Conservation (phyloP, 2,888 invertebrate genomes). For the Aleiodes testaceus region DNA sequence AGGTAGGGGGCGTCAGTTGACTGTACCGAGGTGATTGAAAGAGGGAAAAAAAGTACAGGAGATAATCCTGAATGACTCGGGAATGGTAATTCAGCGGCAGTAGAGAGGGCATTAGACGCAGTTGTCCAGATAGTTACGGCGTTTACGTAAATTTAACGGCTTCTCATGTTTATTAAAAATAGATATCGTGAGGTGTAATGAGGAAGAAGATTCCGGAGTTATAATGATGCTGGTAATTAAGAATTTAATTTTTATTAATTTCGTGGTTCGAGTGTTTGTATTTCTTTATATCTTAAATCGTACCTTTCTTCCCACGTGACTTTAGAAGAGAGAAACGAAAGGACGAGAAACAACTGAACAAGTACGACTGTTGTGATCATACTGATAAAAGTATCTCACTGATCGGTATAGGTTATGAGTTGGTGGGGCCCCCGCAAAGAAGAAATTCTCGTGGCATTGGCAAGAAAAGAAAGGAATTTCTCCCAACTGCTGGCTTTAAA, state of each 20-base stretch:
- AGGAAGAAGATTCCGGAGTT: background rate
- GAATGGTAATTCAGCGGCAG: too few species aligned
- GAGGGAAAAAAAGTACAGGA: background rate
- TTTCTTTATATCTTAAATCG: too few species aligned
- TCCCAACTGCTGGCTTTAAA: background rate
- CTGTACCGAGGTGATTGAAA: too few species aligned
- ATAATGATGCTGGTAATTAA: background rate
- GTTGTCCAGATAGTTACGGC: conserved; percentile 5
- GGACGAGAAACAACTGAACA: too few species aligned
- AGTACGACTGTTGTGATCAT: too few species aligned
- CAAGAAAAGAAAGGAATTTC: background rate
- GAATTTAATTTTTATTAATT: too few species aligned
- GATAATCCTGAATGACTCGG: conserved; percentile 7
- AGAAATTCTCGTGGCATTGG: too few species aligned
- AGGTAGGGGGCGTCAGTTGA: conserved; percentile 19
- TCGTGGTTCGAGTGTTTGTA: too few species aligned
- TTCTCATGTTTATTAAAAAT: background rate
- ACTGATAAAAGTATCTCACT: too few species aligned
- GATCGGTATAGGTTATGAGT: too few species aligned
- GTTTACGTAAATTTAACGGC: conserved; percentile 15
- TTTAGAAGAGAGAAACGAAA: conserved; percentile 37
- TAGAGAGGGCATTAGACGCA: background rate
- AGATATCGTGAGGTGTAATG: background rate
- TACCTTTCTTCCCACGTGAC: too few species aligned
- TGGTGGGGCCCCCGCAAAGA: too few species aligned